Evolutionary conservation across 2,797 vertebrate species (phyloP).

Genomic region (Apogon talboti): DNA sequence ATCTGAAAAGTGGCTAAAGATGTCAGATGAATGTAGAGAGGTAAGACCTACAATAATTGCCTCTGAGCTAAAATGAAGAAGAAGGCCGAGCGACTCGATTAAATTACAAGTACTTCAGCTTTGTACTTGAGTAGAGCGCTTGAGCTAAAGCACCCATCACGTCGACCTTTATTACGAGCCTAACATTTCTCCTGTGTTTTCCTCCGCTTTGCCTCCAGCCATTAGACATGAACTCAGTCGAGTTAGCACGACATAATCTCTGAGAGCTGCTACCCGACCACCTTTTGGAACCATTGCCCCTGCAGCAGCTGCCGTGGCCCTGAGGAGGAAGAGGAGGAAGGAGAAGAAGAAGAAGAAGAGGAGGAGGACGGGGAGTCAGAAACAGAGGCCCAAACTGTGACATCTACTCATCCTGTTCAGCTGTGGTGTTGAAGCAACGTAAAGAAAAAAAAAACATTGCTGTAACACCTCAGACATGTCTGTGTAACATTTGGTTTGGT

Average conservation of each 20-base stretch:
- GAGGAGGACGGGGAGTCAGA: conserved; percentile 54
- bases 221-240: conserved; percentile 99
- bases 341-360: conserved; percentile 52
- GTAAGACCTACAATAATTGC: too few relatives aligned
- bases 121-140: too few relatives aligned
- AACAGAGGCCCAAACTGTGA: conserved; percentile 79
- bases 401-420: conserved; percentile 69
- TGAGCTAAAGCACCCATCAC: too few relatives aligned
- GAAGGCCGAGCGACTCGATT: too few relatives aligned
- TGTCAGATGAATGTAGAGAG: too few relatives aligned
- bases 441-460: conserved; percentile 35
- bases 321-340: conserved; percentile 53
- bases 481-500: conserved; percentile 66
- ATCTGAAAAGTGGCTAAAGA: too few relatives aligned
- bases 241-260: conserved; percentile 95
- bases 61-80: too few relatives aligned
- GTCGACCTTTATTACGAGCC: background rate
- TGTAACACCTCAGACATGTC: conserved; percentile 65
- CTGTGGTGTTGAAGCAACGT: conserved; percentile 72
- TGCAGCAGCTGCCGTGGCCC: conserved; percentile 80
- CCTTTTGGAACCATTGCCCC: conserved; percentile 65
- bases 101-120: too few relatives aligned
- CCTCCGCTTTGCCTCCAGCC: conserved; percentile 80
- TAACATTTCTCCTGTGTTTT: conserved; percentile 18
- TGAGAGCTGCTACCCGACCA: conserved; percentile 64